Evolutionary conservation across 1,140 invertebrate species (phyloP).

Genomic region (Rhysida immarginata): DNA sequence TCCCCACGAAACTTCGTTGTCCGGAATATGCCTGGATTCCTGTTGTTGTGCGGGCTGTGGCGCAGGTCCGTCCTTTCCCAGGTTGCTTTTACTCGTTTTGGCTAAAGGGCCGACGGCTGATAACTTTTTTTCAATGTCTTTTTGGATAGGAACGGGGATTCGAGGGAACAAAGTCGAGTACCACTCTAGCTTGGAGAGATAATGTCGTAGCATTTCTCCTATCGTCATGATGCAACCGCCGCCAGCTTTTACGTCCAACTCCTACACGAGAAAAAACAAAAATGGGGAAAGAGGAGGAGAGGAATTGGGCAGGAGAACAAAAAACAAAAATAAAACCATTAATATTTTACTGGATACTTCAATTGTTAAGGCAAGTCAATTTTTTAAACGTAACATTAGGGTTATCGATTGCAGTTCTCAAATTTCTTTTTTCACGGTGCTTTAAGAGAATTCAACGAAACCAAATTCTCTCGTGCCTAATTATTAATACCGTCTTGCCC

Average conservation of each 20-base stretch:
- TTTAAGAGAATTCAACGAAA: too few relatives aligned
- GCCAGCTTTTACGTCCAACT: slow-evolving; percentile 92
- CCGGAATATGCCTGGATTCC: slow-evolving; percentile 27
- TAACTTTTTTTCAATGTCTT: slow-evolving; percentile 51
- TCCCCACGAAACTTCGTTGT: slow-evolving; percentile 37
- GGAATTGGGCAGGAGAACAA: background rate
- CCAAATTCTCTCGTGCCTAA: too few relatives aligned
- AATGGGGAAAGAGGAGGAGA: background rate
- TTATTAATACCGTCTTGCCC: too few relatives aligned
- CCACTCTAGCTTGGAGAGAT: slow-evolving; percentile 92
- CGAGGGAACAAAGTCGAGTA: slow-evolving; percentile 95
- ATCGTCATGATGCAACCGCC: slow-evolving; percentile 88
- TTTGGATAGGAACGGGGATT: slow-evolving; percentile 98
- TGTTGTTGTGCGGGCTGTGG: slow-evolving; percentile 15
- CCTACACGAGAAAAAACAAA: slow-evolving; percentile 33
- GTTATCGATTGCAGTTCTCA: too few relatives aligned
- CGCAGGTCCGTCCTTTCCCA: slow-evolving; percentile 25
- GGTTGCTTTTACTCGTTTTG: slow-evolving; percentile 30
- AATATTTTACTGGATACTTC: too few relatives aligned
- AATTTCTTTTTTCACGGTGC: too few relatives aligned
- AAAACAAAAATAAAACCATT: background rate
- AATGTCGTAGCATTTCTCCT: slow-evolving; percentile 81
- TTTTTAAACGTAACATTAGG: too few relatives aligned
- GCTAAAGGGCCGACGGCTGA: slow-evolving; percentile 32
- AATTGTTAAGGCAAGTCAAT: too few relatives aligned